Conservation (phyloP, 2,113 vertebrate genomes). For the Lepus europaeus region DNA sequence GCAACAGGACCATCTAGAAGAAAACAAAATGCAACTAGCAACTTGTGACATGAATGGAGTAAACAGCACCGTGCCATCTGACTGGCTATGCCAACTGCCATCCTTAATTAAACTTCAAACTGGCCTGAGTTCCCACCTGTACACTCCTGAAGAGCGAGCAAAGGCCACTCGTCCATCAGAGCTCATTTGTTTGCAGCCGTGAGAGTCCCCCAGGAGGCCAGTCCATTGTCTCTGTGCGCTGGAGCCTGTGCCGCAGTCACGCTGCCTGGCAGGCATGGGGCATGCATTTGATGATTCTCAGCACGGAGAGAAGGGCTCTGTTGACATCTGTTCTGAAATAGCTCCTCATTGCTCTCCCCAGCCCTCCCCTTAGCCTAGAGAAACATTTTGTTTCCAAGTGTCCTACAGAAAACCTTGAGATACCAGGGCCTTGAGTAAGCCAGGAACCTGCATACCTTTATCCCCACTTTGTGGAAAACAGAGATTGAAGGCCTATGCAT, state of each 20-base stretch:
- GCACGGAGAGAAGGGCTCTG: conserved; percentile 58
- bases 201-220: not conserved
- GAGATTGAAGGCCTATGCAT: not conserved
- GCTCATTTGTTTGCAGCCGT: conserved; percentile 36
- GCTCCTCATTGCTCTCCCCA: conserved; percentile 45
- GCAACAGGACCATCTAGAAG: not conserved
- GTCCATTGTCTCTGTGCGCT: not conserved
- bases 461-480: not conserved
- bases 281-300: conserved; percentile 58
- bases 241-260: conserved; percentile 42
- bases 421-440: not conserved
- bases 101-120: conserved; percentile 71
- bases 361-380: not conserved
- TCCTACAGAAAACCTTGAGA: conserved; percentile 76
- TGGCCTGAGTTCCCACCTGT: not conserved
- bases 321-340: conserved; percentile 73
- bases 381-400: conserved; percentile 44
- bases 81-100: conserved; percentile 50
- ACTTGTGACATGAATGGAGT: not conserved
- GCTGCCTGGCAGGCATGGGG: not conserved
- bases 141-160: conserved; percentile 16
- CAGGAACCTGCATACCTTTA: not conserved
- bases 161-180: conserved; percentile 52
- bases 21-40: conserved; percentile 57
- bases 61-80: conserved; percentile 30